Evolutionary conservation across 35 echinoderm and acorn worm genomes (phyloP).

Genomic region (Heliocidaris tuberculata): DNA sequence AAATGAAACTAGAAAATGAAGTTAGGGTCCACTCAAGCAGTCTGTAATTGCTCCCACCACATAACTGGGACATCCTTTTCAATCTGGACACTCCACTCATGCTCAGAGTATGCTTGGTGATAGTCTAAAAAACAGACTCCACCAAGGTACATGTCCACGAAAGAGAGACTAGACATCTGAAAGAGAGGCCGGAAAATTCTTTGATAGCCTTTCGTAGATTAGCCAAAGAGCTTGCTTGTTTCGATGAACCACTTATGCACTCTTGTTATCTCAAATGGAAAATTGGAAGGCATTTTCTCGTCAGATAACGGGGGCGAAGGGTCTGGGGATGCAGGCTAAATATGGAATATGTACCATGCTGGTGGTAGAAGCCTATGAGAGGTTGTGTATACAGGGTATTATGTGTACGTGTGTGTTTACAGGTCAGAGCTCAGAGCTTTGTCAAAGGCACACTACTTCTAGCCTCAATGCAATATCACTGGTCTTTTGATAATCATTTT

Average conservation of each 20-base stretch:
- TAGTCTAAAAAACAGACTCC: not conserved
- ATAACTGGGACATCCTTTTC: not conserved
- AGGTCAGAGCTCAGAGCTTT: not conserved
- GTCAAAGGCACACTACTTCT: not conserved
- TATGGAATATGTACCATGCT: conserved; percentile 10
- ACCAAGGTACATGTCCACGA: not conserved
- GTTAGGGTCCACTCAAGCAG: not conserved
- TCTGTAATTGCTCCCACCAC: not conserved
- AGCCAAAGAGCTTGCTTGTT: not conserved
- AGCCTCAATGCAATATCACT: not conserved
- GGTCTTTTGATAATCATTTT: not conserved
- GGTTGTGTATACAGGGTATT: not conserved
- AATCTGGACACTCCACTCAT: not conserved
- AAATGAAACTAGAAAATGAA: conserved; percentile 5
- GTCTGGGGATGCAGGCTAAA: not conserved
- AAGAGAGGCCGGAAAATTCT: not conserved
- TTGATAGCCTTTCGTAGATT: not conserved
- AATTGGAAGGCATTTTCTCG: not conserved
- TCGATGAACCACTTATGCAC: not conserved
- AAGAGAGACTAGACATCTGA: not conserved
- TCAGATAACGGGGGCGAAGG: not conserved
- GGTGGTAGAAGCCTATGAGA: not conserved
- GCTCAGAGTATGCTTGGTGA: not conserved
- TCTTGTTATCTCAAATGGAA: not conserved
- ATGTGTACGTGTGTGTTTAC: conserved; percentile 11